phyloP scores from a whole-genome alignment of 2,888 invertebrate genomes.

The Pilophorus perplexus region DNA sequence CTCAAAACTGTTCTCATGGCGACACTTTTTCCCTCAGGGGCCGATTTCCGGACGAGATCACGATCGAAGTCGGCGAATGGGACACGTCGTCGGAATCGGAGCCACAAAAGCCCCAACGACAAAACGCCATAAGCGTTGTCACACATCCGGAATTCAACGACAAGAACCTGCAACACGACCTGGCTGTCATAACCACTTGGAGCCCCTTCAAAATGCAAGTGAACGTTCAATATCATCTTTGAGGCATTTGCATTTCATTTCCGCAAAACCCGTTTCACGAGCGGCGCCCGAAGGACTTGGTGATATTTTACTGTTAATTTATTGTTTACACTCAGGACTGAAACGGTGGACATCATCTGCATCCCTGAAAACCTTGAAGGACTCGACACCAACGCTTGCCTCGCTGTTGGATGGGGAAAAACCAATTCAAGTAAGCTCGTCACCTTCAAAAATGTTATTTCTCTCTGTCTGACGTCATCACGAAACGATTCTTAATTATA shows the following conservation, averaged over 20 bases:
- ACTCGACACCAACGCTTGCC: conserved; percentile 49
- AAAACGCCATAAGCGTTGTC: conserved; percentile 59
- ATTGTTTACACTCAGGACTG: neutral
- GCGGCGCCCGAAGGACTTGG: too few relatives aligned
- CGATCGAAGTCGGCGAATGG: conserved; percentile 72
- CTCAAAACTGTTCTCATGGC: too few relatives aligned
- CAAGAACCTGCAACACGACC: conserved; percentile 72
- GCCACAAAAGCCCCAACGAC: conserved; percentile 64
- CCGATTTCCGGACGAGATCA: neutral
- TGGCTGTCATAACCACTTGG: conserved; percentile 73
- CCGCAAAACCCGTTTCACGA: too few relatives aligned
- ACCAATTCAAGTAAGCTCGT: neutral
- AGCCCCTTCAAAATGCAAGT: conserved; percentile 50
- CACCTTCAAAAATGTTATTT: neutral
- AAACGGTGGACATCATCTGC: conserved; percentile 28
- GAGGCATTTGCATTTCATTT: too few relatives aligned
- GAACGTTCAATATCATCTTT: too few relatives aligned
- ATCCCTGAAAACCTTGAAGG: conserved; percentile 6
- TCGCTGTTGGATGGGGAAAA: conserved; percentile 44
- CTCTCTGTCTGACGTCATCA: neutral
- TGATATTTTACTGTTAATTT: too few relatives aligned
- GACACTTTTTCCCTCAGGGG: too few relatives aligned
- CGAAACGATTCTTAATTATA: neutral
- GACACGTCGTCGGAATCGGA: conserved; percentile 65
- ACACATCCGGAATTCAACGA: conserved; percentile 67